phyloP scores from a whole-genome alignment of 2,888 invertebrate genomes.

The Phorcus lineatus region DNA sequence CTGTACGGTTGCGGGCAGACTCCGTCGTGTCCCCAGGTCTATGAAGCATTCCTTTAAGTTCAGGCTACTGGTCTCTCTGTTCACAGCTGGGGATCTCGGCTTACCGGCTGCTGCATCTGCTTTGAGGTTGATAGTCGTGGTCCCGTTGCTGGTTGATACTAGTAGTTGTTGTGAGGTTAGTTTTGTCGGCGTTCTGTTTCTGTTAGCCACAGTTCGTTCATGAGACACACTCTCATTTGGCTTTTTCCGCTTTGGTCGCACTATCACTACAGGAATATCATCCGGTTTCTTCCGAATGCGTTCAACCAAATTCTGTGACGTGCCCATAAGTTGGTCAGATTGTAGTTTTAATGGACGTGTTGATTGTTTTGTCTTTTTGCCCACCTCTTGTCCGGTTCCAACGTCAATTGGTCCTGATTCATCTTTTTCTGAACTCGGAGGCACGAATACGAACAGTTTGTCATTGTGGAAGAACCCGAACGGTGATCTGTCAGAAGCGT shows the following conservation, averaged over 20 bases:
- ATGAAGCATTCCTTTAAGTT: background rate
- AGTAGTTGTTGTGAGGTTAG: background rate
- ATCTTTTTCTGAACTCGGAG: background rate
- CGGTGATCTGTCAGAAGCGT: background rate
- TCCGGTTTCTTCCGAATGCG: background rate
- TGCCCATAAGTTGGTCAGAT: background rate
- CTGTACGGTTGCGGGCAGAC: background rate
- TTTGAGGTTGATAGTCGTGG: background rate
- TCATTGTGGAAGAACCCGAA: background rate
- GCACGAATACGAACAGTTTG: background rate
- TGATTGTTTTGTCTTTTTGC: background rate
- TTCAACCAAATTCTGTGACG: background rate
- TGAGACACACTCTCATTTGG: background rate
- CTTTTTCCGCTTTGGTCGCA: background rate
- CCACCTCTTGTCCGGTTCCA: background rate
- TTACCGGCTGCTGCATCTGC: background rate
- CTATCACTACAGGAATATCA: background rate
- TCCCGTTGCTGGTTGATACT: background rate
- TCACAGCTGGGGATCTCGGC: background rate
- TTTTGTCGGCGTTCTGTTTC: background rate
- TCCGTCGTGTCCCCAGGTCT: background rate
- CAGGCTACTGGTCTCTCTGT: background rate
- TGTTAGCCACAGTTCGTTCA: background rate
- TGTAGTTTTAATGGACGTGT: background rate
- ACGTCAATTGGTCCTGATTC: background rate